Evolutionary conservation across 2,797 vertebrate species (phyloP), one percentile per base, ranked within the genome.

Genomic region (Ptychadena robeensis): DNA sequence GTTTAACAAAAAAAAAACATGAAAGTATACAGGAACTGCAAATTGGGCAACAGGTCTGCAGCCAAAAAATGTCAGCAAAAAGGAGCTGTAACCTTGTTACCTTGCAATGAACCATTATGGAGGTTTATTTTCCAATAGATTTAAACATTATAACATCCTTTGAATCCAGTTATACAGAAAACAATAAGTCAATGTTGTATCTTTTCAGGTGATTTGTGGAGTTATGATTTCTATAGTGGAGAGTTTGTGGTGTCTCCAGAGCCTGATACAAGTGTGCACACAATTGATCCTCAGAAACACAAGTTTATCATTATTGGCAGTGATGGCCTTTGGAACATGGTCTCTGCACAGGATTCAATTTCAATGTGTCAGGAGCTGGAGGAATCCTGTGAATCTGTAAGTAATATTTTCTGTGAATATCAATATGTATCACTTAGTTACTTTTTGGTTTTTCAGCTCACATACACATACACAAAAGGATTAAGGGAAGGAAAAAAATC

Each of bases 291-390:
- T 32, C 95, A 94, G 86, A 94, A 93, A 63, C 97, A 99, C 91
- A 96, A 93, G 79, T 98, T 97, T 85, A 95, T 99, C 87, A 97
- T 99, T 86, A 93, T 99, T 27, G 98, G 97, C 83, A 98, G 96
- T 0, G 98, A 99, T 9, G 98, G 98, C 0, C 92, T 99, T n/a
- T 99, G 98, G 98, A 99, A 99, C 88, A 98, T 99, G 97, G 97
- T 99, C 90, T 96, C 98, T 0, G 95, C 98, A 4, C 97, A 97
- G 68, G 97, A 98, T 37, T 97, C 98, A 4, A 94, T 99, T 74
- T 95, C 96, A 44, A 96, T 98, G 95, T 98, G 97, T 88, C 94
- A 96, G 86, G 96, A 96, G 86, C 97, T 98, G 3, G 97, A 98
- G 86, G 96, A 96, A 64, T 91, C 92, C 0, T 91, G 83, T 91